Evolutionary conservation across 2,113 vertebrate genomes (phyloP), one percentile per base, ranked within the genome.

Genomic region (Platysternon megacephalum): DNA sequence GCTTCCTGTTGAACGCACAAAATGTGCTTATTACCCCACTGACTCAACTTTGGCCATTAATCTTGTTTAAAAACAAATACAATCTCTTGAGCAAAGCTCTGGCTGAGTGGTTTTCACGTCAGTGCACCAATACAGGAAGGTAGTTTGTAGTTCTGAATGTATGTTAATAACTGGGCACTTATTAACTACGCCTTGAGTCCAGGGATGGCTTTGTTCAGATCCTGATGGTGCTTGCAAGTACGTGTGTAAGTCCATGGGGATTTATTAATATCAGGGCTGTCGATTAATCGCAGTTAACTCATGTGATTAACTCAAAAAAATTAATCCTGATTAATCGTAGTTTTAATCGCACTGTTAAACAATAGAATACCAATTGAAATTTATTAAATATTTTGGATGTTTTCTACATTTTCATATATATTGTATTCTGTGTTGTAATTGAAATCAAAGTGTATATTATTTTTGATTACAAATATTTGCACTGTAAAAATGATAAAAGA

Each of bases 81-180:
- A 82, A 93, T 91, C 86, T 93, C 82, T 96, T 96, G 91, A 95
- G 86, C 93, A 94, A 95, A 90, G 46, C 39, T 87, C 39, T 22
- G 12, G n/a, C 22, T 12, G 72, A 26, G 72, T 46, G 0, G 8
- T 5, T 91, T 90, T 86, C 51, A 83, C 68, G 95, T 84, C 90
- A 74, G 94, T 74, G 89, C 90, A 91, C 32, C 49, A 82, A 79
- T 65, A 82, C 1, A 16, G 87, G 39, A 89, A 78, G 80, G 84
- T 21, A 72, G 74, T 24, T 44, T 44, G 19, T 86, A 86, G 92
- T 51, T 87, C 87, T n/a, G 21, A 4, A 1, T 44, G 86, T 16
- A n/a, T 53, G 82, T 51, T 1, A 10, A 24, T 35, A 48, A 82
- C 89, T 88, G 90, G 26, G 55, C 48, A 72, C 26, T 82, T 51